Evolutionary conservation across 1,140 invertebrate species (phyloP).

Genomic region (Halictus rubicundus): DNA sequence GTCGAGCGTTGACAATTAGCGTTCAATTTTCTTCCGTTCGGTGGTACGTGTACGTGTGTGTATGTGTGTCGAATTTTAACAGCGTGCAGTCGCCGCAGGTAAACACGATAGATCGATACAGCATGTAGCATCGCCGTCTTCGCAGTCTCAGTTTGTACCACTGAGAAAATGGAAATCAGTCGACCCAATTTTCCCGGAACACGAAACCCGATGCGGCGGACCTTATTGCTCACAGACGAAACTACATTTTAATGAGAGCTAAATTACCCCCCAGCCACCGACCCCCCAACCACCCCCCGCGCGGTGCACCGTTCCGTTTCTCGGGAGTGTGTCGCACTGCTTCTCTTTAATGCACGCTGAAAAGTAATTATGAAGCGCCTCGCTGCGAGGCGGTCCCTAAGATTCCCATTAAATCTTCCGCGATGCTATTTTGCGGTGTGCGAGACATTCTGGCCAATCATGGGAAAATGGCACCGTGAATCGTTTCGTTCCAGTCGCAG

Average conservation of each 20-base stretch:
- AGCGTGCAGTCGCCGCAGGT: background rate
- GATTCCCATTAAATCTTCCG: background rate
- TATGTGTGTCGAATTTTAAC: background rate
- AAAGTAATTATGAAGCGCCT: background rate
- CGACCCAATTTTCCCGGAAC: slow-evolving; percentile 2
- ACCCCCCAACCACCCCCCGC: background rate
- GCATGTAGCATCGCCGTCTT: background rate
- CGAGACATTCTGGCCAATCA: no score
- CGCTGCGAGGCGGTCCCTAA: background rate
- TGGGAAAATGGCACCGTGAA: no score
- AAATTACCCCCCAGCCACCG: background rate
- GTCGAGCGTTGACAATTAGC: slow-evolving; percentile 20
- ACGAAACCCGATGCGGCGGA: background rate
- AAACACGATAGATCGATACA: slow-evolving; percentile 9
- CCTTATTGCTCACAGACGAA: slow-evolving; percentile 12
- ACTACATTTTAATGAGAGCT: slow-evolving; percentile 15
- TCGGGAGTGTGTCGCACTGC: background rate
- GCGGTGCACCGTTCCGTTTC: background rate
- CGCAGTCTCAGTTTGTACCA: background rate
- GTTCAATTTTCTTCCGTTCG: slow-evolving; percentile 2
- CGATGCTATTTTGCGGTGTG: background rate
- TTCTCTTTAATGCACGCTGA: background rate
- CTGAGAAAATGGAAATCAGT: slow-evolving; percentile 26
- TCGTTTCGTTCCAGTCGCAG: no score
- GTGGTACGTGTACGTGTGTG: no score